Base-by-base conservation (phyloP, 2,113 vertebrate species). In the Gallinago undulata region DNA sequence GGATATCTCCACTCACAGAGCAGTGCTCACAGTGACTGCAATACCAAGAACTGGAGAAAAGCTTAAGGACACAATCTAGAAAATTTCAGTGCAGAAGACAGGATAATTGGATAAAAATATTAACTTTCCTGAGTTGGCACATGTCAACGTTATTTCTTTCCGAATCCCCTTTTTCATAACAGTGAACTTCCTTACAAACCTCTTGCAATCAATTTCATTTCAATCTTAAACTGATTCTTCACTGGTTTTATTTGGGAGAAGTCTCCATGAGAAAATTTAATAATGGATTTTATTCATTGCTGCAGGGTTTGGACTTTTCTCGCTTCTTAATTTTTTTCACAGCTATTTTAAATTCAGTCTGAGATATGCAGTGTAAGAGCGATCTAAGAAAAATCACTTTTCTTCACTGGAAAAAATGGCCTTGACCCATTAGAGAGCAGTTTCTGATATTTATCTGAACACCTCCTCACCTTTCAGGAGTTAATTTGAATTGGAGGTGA, bases 401-500 rank as follows among this genome's bases (percentile, higher is more conserved):
- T 64, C 56, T 74, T 83, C 53, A 19, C 80, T 84, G 77, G 77
- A 53, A 84, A 87, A 91, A 91, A 89, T 41, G 23, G 35, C 56
- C 69, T 56, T 75, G 56, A 87, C 66, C 86, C 53, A 62, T 75
- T 72, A 89, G 51, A 89, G 68, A 62, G 57, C 1, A 0, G 53
- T 72, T 84, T 50, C 41, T 90, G 90, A 84, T 91, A 69, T 64
- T 90, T 84, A 84, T 90, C 89, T 89, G 56, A 89, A 64, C 53
- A 79, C 64, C 51, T 95, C 80, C 81, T 96, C 81, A 55, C 85
- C 86, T 96, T 89, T 77, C 84, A 87, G 89, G 92, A 92, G 84
- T 84, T 90, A 23, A 82, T 84, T 75, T 92, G 83, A 77, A 75
- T 67, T 90, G 79, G 90, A 89, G 56, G 33, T 51, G 22, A 87